Conservation (phyloP, 2,113 vertebrate species). For the Etheostoma cragini region DNA sequence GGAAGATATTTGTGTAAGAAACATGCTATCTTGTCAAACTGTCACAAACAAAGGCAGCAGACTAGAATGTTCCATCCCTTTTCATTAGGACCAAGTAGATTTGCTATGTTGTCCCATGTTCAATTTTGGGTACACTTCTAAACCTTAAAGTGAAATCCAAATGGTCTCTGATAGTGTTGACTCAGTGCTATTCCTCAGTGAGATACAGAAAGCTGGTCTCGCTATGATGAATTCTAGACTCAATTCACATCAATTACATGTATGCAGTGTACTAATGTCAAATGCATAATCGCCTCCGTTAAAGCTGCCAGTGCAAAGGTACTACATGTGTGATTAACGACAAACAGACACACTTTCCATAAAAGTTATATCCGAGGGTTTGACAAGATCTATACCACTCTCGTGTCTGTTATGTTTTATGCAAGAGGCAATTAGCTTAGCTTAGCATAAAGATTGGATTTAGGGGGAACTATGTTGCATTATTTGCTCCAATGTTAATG, state of each 20-base stretch:
- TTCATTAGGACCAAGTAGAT: conserved; percentile 41
- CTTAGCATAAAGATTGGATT: not conserved
- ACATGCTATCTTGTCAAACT: conserved; percentile 43
- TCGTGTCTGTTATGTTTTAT: not conserved
- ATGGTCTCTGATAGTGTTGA: not conserved
- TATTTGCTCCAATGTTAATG: not conserved
- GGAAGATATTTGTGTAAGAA: conserved; percentile 50
- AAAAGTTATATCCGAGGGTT: not conserved
- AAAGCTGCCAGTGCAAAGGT: not conserved
- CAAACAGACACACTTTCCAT: not conserved
- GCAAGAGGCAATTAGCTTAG: not conserved
- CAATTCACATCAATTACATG: not conserved
- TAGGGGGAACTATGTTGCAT: not conserved
- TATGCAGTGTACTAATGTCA: not conserved
- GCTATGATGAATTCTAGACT: not conserved
- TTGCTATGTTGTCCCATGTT: conserved; percentile 26
- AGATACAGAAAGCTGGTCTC: not conserved
- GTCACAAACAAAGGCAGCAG: conserved; percentile 29
- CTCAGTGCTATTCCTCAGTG: not conserved
- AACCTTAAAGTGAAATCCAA: conserved; percentile 25
- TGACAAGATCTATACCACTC: not conserved
- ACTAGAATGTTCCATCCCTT: conserved; percentile 22
- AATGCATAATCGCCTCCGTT: not conserved
- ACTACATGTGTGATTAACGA: not conserved
- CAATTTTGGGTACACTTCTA: conserved; percentile 9